A percentile compares a stretch with the other conserved stretches of the same genome.
These are phyloP conservation scores for Lophura nycthemera DNA, from an alignment of 2,113 vertebrate genomes.

Conservation along the genomic window DNA sequence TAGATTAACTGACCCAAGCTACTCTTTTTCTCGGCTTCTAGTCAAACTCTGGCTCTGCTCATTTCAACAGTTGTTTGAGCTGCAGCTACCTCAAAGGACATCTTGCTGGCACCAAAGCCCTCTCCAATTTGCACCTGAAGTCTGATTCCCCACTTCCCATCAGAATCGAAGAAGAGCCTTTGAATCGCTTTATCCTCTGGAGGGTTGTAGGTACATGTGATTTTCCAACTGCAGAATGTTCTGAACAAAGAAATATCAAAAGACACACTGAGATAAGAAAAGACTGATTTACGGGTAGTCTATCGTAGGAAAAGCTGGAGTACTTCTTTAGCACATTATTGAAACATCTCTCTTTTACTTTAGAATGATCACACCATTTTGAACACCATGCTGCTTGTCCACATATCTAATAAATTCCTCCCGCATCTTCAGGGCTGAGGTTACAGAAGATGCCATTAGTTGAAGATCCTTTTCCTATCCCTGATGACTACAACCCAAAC, in stretches of 20 bases:
- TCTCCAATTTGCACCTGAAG: slow-evolving; percentile 18
- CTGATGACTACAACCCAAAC: not conserved
- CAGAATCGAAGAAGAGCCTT: not conserved
- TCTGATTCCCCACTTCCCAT: not conserved
- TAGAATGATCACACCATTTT: not conserved
- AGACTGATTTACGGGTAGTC: slow-evolving; percentile 3
- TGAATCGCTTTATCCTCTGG: not conserved
- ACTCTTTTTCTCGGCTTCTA: not conserved
- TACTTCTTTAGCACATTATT: not conserved
- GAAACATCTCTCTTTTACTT: not conserved
- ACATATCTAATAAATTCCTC: not conserved
- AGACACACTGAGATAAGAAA: slow-evolving; percentile 3
- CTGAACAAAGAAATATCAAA: slow-evolving; percentile 34
- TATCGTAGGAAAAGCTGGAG: not conserved
- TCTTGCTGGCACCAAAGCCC: slow-evolving; percentile 14
- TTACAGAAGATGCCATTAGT: not conserved
- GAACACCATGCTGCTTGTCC: not conserved
- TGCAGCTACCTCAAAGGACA: not conserved
- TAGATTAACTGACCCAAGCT: not conserved
- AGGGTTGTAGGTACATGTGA: not conserved
- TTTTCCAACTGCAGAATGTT: not conserved
- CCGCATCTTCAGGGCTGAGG: not conserved
- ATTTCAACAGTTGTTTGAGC: slow-evolving; percentile 21
- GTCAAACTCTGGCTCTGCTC: slow-evolving; percentile 11
- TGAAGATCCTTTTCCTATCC: not conserved